These are phyloP conservation scores for Oreortyx pictus DNA, from an alignment of 2,797 vertebrate genomes.

Conservation along the genomic window DNA sequence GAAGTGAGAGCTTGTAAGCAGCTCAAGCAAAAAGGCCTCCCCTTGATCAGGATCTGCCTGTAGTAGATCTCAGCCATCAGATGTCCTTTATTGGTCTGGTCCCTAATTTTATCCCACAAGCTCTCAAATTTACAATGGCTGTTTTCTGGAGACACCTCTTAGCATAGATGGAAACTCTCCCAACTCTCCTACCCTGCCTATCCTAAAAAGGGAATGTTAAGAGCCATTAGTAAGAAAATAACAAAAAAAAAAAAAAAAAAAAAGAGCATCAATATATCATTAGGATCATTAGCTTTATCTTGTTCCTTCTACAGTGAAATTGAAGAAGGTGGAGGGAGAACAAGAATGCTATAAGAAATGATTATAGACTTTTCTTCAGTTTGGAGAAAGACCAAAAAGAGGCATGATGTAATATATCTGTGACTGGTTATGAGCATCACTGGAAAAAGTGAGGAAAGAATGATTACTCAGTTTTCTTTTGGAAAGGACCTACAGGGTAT, in stretches of 20 bases:
- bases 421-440: neutral
- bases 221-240: neutral
- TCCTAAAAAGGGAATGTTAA: neutral
- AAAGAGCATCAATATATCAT: neutral
- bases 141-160: too few species aligned
- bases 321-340: neutral
- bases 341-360: neutral
- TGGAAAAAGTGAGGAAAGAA: neutral
- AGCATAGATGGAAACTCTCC: too few species aligned
- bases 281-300: neutral
- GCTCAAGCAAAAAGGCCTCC: too few species aligned
- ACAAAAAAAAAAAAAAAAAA: neutral
- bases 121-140: too few species aligned
- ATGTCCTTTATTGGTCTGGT: too few species aligned
- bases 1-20: too few species aligned
- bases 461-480: neutral
- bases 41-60: too few species aligned
- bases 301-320: neutral
- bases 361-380: neutral
- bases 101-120: too few species aligned
- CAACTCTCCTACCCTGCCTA: too few species aligned
- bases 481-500: neutral
- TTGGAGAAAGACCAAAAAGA: neutral
- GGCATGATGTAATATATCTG: neutral
- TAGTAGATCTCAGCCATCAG: too few species aligned